Percentiles rank a stretch among this genome's conserved stretches.
These are phyloP conservation scores for Notothenia rossii DNA, from an alignment of 2,113 vertebrate species.

Conservation along the genomic window DNA sequence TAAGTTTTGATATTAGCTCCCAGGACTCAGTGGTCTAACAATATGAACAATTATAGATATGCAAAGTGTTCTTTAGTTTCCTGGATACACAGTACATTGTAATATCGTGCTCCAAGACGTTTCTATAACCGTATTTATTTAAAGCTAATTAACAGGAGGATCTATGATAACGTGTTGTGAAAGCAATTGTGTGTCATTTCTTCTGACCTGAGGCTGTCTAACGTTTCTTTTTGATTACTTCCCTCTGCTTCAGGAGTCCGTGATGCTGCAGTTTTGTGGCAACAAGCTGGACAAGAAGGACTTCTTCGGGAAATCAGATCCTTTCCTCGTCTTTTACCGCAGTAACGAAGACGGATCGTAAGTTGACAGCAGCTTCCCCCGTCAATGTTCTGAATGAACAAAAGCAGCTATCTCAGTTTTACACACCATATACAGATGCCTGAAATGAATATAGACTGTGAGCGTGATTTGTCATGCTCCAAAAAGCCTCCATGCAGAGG, in stretches of 20 bases:
- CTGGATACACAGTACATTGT: neutral
- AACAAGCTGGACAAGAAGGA: conserved; percentile 95
- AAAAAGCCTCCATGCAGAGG: conserved; percentile 44
- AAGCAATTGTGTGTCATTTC: neutral
- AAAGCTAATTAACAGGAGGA: neutral
- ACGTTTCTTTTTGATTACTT: neutral
- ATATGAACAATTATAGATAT: neutral
- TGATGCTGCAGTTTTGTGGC: conserved; percentile 92
- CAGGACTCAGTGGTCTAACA: neutral
- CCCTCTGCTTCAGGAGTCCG: conserved; percentile 85
- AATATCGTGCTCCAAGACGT: neutral
- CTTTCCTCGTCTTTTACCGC: conserved; percentile 92
- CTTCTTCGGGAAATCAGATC: conserved; percentile 94
- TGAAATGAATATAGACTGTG: conserved; percentile 12
- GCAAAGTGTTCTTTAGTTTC: neutral
- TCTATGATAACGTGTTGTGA: neutral
- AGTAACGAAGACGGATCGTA: conserved; percentile 94
- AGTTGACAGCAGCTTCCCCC: conserved; percentile 58
- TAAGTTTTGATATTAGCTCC: neutral
- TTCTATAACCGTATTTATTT: neutral
- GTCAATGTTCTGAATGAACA: conserved; percentile 16
- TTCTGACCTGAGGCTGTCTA: neutral
- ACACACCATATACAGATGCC: conserved; percentile 14
- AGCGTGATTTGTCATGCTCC: conserved; percentile 54
- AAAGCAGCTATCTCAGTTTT: conserved; percentile 2